Evolutionary conservation across 2,888 invertebrate genomes (phyloP).

Genomic region (Caenorhabditis imperialis): DNA sequence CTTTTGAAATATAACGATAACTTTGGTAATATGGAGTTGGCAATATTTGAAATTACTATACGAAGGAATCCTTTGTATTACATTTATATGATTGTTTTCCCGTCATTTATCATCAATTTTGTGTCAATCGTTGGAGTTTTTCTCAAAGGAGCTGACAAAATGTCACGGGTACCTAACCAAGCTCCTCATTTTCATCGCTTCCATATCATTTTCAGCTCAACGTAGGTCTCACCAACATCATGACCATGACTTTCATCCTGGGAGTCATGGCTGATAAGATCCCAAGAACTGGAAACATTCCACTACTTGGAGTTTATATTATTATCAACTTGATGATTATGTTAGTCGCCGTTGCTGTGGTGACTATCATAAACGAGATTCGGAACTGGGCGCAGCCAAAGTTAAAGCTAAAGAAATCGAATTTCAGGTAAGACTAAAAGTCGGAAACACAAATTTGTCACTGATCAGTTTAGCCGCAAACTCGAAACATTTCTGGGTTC

Average conservation of each 20-base stretch:
- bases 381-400: too few species aligned
- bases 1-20: constrained; percentile 25
- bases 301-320: constrained; percentile 30
- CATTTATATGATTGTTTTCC: constrained; percentile 10
- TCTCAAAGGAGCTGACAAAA: constrained; percentile 24
- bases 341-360: constrained; percentile 30
- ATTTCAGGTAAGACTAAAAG: too few species aligned
- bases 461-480: constrained; percentile 13
- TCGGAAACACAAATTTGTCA: too few species aligned
- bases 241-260: constrained; percentile 48
- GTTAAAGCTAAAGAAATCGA: too few species aligned
- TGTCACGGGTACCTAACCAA: constrained; percentile 26
- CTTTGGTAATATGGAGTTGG: constrained; percentile 38
- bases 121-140: constrained; percentile 40
- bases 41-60: constrained; percentile 22
- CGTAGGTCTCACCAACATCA: constrained; percentile 43
- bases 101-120: constrained; percentile 1
- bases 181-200: too few species aligned
- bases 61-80: constrained; percentile 32
- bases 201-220: constrained; percentile 31
- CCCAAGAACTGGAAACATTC: constrained; percentile 30
- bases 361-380: too few species aligned
- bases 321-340: constrained; percentile 30
- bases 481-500: constrained; percentile 9
- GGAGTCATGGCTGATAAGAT: constrained; percentile 42